Evolutionary conservation across 2,797 vertebrate genomes (phyloP).

Genomic region (Dallia pectoralis): DNA sequence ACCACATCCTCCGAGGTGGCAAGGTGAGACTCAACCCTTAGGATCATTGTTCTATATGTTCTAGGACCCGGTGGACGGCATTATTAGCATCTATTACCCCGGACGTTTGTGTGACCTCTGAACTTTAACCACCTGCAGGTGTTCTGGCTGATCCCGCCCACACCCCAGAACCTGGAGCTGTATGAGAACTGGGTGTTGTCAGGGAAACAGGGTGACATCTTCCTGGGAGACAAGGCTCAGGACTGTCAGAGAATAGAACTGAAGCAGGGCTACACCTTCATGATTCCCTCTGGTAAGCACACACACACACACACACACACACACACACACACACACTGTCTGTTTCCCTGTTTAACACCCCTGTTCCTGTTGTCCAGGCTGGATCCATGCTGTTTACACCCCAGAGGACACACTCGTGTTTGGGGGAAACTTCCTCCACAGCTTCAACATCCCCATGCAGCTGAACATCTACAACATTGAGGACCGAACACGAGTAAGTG

Average conservation of each 20-base stretch:
- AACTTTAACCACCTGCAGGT: constrained; percentile 69
- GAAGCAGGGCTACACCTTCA: constrained; percentile 94
- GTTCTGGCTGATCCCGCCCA: constrained; percentile 97
- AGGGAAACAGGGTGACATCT: constrained; percentile 97
- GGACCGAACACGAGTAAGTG: constrained; percentile 90
- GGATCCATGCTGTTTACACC: constrained; percentile 99
- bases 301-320: not conserved
- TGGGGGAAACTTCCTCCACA: constrained; percentile 97
- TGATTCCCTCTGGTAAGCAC: constrained; percentile 91
- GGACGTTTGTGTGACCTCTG: not conserved
- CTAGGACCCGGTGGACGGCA: not conserved
- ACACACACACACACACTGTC: not conserved
- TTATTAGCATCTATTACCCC: not conserved
- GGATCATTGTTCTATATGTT: not conserved
- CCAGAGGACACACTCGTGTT: constrained; percentile 96
- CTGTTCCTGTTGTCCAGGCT: constrained; percentile 70
- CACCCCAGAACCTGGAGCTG: constrained; percentile 93
- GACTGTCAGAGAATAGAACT: constrained; percentile 95
- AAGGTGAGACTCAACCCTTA: constrained; percentile 77
- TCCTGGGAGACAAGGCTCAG: constrained; percentile 91
- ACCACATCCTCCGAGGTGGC: constrained; percentile 93
- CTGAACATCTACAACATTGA: constrained; percentile 96
- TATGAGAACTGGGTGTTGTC: constrained; percentile 99
- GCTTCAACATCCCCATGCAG: constrained; percentile 99
- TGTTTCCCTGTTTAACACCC: not conserved